Evolutionary conservation across 2,797 vertebrate genomes (phyloP).

Genomic region (Sebastes glaucus): DNA sequence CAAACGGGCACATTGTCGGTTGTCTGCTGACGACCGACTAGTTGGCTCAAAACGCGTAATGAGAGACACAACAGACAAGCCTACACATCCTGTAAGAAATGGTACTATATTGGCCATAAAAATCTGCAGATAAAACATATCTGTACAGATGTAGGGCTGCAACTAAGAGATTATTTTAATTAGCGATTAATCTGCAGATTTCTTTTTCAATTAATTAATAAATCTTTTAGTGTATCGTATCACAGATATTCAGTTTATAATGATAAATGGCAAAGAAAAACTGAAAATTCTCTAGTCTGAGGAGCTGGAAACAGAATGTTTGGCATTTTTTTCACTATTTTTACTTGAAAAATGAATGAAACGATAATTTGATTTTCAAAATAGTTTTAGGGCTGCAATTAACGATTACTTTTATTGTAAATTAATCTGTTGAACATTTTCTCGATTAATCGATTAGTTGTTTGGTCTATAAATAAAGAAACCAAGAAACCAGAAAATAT

Average conservation of each 20-base stretch:
- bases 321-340: neutral
- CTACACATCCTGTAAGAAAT: neutral
- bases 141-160: no score
- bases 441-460: no score
- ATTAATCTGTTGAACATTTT: no score
- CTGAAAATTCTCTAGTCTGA: no score
- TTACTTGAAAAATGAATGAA: neutral
- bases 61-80: neutral
- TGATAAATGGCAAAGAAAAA: neutral
- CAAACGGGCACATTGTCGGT: slow-evolving; percentile 62
- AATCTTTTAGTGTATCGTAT: neutral
- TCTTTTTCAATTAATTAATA: neutral
- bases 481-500: no score
- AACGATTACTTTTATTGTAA: no score
- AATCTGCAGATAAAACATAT: neutral
- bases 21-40: slow-evolving; percentile 17
- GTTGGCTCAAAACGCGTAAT: neutral
- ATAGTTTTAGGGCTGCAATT: no score
- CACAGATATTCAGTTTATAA: neutral
- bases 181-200: neutral
- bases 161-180: neutral
- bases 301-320: neutral
- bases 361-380: neutral
- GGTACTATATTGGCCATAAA: neutral
- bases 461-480: no score